phyloP scores from a whole-genome alignment of 2,113 vertebrate genomes.

The Notiomystis cincta region DNA sequence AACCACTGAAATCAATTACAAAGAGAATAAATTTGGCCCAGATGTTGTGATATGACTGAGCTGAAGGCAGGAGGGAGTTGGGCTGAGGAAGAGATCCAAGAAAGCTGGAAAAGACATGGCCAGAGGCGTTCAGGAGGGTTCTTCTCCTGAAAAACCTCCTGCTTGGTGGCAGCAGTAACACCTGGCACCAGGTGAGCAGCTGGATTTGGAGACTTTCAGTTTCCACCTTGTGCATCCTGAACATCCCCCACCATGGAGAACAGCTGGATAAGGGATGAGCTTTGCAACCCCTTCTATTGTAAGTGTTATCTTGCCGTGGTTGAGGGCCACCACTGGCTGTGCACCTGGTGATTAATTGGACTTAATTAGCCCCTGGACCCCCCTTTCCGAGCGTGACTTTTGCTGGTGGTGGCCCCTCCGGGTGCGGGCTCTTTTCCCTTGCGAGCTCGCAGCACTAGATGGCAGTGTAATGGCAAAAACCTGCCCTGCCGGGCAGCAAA shows the following conservation, averaged over 20 bases:
- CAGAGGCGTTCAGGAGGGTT: not conserved
- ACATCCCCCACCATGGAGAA: not conserved
- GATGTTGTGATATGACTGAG: not conserved
- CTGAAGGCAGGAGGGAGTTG: not conserved
- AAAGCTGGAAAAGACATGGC: not conserved
- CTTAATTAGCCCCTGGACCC: fast-evolving
- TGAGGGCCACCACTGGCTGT: not conserved
- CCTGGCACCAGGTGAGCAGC: not conserved
- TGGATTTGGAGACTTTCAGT: not conserved
- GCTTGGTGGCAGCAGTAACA: not conserved
- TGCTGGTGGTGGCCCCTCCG: not conserved
- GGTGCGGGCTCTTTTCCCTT: not conserved
- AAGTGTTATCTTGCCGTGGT: fast-evolving
- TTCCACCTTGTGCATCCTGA: not conserved
- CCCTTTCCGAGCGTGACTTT: not conserved
- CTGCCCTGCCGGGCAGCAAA: not conserved
- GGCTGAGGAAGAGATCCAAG: not conserved
- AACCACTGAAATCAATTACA: not conserved
- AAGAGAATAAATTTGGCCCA: conserved; percentile 6
- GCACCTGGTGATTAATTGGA: not conserved
- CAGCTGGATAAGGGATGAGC: not conserved
- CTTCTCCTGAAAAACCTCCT: not conserved
- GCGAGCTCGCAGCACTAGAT: conserved; percentile 56
- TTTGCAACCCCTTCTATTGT: not conserved
- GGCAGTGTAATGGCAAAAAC: conserved; percentile 65